Base-by-base conservation (phyloP, 23 tunicate genomes). In the Diplosoma virens region DNA sequence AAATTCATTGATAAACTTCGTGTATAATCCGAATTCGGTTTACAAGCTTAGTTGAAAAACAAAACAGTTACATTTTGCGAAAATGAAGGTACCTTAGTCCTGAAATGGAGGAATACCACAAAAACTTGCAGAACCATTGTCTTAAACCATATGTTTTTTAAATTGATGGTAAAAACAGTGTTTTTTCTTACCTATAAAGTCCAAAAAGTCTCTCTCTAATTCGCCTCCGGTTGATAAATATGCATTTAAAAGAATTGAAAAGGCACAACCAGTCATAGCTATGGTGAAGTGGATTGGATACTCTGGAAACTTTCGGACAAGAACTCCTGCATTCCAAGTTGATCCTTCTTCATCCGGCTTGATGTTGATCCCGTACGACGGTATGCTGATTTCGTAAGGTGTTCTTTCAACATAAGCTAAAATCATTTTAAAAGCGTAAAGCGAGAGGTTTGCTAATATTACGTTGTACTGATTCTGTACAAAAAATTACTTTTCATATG, bases 321-420 rank as follows among this genome's bases (percentile, higher is more conserved):
- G 27, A 28, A 83, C 22, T 34, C 96, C 96, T 9, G 37, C 52
- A 47, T 82, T 83, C 69, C 81, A 89, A 11, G 58, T 66, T 18
- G 89, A 83, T 47, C 86, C 86, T n/a, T 76, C 76, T 25, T 47
- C 25, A 17, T 66, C 33, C 26, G 84, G 74, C 21, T 36, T 53
- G 3, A 89, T 0, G 33, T 82, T 74, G 33, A 89, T 89, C 18
- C 88, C 96, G 67, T 68, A 89, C n/a, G 53, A 47, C 0, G 96
- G 96, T 35, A 89, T 26, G 52, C 67, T 45, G 53, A 82, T 55
- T 53, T 89, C 96, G 48, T 69, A 72, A 0, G 96, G 96, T n/a
- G 88, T 30, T 6, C 68, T 37, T 30, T 89, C 82, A 75, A 86
- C 68, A 31, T 71, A 71, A 61, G 88, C 96, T 89, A 71, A 22